phyloP scores from a whole-genome alignment of 2,113 vertebrate species.

The Zingel zingel region DNA sequence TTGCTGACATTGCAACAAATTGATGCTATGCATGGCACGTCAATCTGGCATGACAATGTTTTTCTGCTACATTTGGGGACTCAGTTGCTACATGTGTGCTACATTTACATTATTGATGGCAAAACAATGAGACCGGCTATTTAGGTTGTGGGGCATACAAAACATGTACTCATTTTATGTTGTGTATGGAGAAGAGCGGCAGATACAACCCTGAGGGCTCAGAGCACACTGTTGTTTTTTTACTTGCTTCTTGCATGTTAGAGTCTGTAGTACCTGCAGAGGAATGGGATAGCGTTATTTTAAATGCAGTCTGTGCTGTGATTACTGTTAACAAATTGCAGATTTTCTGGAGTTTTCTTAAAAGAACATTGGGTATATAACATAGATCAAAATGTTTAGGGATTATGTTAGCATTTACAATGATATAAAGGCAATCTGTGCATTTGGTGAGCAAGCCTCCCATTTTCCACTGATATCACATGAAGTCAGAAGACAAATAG shows the following conservation, averaged over 20 bases:
- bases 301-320: too few relatives aligned
- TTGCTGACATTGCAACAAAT: slow-evolving; percentile 9
- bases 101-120: slow-evolving; percentile 41
- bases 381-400: too few relatives aligned
- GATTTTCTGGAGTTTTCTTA: too few relatives aligned
- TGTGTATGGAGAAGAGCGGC: background rate
- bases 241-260: background rate
- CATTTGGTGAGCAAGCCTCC: too few relatives aligned
- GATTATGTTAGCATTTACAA: too few relatives aligned
- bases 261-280: background rate
- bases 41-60: background rate
- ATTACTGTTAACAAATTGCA: too few relatives aligned
- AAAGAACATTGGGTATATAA: too few relatives aligned
- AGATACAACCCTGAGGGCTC: background rate
- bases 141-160: slow-evolving; percentile 19
- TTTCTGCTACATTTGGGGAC: background rate
- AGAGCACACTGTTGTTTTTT: background rate
- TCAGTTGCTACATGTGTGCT: background rate
- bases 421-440: too few relatives aligned
- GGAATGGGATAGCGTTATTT: too few relatives aligned
- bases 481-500: too few relatives aligned
- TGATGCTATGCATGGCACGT: background rate
- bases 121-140: slow-evolving; percentile 8
- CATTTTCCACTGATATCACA: too few relatives aligned
- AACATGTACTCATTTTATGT: slow-evolving; percentile 5